Conservation (phyloP, 2,888 invertebrate genomes). For the Yponomeuta sedellus region DNA sequence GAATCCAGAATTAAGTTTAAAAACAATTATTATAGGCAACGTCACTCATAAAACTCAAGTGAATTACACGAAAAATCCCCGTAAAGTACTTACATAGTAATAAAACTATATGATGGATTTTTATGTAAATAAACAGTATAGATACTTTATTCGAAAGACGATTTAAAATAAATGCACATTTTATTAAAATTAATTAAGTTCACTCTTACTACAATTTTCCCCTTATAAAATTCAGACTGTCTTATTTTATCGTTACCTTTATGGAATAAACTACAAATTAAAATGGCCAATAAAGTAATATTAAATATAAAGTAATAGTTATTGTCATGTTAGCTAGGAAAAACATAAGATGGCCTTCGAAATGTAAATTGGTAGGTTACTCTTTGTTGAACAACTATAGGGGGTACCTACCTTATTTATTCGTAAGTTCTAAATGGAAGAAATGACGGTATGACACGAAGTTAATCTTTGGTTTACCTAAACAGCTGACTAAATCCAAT, state of each 20-base stretch:
- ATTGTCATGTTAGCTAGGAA: conserved; percentile 4
- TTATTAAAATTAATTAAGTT: background rate
- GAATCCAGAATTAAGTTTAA: too few species aligned
- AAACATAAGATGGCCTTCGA: background rate
- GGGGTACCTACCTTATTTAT: background rate
- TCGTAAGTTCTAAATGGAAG: background rate
- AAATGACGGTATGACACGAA: background rate
- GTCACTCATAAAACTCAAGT: too few species aligned
- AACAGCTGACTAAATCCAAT: background rate
- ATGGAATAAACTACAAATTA: background rate
- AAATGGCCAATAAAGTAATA: background rate
- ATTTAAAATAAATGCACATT: background rate
- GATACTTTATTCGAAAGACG: too few species aligned
- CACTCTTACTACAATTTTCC: too few species aligned
- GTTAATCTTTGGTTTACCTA: conserved; percentile 1
- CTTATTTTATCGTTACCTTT: background rate
- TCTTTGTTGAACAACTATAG: background rate
- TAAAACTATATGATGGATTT: too few species aligned
- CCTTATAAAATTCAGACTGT: too few species aligned
- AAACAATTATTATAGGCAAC: too few species aligned
- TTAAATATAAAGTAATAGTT: background rate
- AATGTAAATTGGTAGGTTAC: background rate
- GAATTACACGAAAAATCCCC: too few species aligned
- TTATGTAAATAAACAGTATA: too few species aligned
- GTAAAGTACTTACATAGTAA: too few species aligned